Evolutionary conservation across 2,113 vertebrate species (phyloP).

Genomic region (Scomber colias): DNA sequence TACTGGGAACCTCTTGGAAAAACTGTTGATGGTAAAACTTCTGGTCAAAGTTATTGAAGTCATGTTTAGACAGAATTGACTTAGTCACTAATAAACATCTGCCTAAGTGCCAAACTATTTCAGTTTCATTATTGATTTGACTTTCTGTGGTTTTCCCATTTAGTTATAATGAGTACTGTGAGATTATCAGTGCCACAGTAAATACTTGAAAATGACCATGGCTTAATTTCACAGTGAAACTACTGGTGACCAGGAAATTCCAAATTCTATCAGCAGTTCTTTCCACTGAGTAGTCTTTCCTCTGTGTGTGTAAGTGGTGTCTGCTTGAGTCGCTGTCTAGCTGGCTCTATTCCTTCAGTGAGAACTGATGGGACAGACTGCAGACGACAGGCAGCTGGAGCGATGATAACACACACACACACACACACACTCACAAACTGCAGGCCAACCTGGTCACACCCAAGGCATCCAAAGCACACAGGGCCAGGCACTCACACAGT

Average conservation of each 20-base stretch:
- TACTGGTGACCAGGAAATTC: slow-evolving; percentile 58
- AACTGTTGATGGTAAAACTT: slow-evolving; percentile 13
- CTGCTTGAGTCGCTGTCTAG: slow-evolving; percentile 54
- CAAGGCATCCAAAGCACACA: slow-evolving; percentile 80
- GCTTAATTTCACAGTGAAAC: slow-evolving; percentile 14
- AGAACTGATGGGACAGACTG: slow-evolving; percentile 50
- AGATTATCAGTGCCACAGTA: neutral
- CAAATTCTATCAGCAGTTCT: slow-evolving; percentile 54
- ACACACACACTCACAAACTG: slow-evolving; percentile 29
- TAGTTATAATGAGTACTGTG: neutral
- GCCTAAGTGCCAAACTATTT: slow-evolving; percentile 4
- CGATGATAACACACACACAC: slow-evolving; percentile 56
- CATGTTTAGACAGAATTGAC: neutral
- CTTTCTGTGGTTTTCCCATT: neutral
- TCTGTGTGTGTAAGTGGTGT: slow-evolving; percentile 37
- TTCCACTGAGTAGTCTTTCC: slow-evolving; percentile 68
- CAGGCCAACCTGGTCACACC: slow-evolving; percentile 78
- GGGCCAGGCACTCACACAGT: slow-evolving; percentile 66
- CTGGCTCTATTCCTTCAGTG: slow-evolving; percentile 39
- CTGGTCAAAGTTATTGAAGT: neutral
- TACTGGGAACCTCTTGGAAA: slow-evolving; percentile 60
- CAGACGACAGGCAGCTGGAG: slow-evolving; percentile 73
- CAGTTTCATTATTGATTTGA: slow-evolving; percentile 32
- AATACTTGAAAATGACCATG: slow-evolving; percentile 11
- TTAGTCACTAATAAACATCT: neutral